Base-by-base conservation (phyloP, 2,888 invertebrate species). In the Hydriomena furcata region DNA sequence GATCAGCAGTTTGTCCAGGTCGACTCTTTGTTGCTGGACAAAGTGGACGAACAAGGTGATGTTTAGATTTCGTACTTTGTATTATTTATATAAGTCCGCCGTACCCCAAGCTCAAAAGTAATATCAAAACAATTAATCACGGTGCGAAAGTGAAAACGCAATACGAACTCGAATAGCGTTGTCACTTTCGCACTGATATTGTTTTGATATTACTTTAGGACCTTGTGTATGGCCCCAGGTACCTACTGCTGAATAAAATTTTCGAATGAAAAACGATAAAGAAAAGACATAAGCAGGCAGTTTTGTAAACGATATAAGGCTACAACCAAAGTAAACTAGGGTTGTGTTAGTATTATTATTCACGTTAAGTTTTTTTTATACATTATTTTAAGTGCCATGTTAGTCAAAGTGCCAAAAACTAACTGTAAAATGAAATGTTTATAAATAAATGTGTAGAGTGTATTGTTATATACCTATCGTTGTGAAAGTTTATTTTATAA, bases 41-140 rank as follows among this genome's bases (percentile, higher is more conserved):
- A 30, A 10, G 27, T 53, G n/a, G 41, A 34, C 4, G 46, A 58
- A 4, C 10, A 53, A 52, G 60, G 60, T 60, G 55, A 60, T 38
- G 28, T 43, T 23, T 40, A 40, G 27, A 13, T 5, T 30, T 21
- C 7, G 11, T 7, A 20, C 10, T 20, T 25, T 28, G 25, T 20
- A 21, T 17, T 21, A 6, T 20, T n/a, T 5, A 32, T 2, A 10
- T 7, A 7, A n/a, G n/a, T n/a, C n/a, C n/a, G n/a, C n/a, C n/a
- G n/a, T n/a, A n/a, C n/a, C n/a, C n/a, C n/a, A n/a, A n/a, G n/a
- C n/a, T n/a, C n/a, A n/a, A n/a, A n/a, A n/a, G n/a, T n/a, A n/a
- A n/a, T n/a, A n/a, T n/a, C n/a, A n/a, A n/a, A n/a, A n/a, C n/a
- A n/a, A n/a, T n/a, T n/a, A n/a, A n/a, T n/a, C n/a, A n/a, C n/a